phyloP scores from a whole-genome alignment of 2,888 invertebrate species.

The Tethea ocularis region DNA sequence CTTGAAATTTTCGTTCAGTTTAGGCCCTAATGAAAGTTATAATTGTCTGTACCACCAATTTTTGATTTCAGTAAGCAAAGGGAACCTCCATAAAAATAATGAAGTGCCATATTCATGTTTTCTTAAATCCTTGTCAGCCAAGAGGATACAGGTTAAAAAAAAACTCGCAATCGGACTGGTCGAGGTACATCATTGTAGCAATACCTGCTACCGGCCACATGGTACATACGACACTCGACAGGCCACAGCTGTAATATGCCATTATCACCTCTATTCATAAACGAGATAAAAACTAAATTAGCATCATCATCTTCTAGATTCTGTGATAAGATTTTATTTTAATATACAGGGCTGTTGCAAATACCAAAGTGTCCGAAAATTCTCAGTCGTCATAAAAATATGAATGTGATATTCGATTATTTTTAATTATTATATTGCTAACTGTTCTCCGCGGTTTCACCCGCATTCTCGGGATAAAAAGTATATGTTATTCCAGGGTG shows the following conservation, averaged over 20 bases:
- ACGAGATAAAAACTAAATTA: neutral
- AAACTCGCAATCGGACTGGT: conserved; percentile 65
- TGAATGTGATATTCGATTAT: no score
- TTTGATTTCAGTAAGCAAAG: no score
- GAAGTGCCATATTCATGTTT: conserved; percentile 13
- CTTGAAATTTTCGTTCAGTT: no score
- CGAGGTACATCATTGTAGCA: conserved; percentile 73
- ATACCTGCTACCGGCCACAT: conserved; percentile 63
- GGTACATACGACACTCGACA: conserved; percentile 39
- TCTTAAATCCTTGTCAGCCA: conserved; percentile 34
- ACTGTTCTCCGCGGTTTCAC: no score
- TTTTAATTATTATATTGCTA: no score
- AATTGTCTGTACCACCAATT: no score
- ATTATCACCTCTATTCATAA: conserved; percentile 2
- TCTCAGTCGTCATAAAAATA: neutral
- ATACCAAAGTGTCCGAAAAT: neutral
- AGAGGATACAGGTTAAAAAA: conserved; percentile 72
- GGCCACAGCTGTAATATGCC: conserved; percentile 4
- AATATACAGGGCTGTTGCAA: neutral
- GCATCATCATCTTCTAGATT: neutral
- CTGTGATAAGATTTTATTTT: neutral
- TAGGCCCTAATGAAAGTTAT: no score
- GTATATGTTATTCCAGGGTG: no score
- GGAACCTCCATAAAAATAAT: no score
- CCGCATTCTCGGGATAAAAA: no score